phyloP scores from a whole-genome alignment of 2,113 vertebrate species.

The Lampris megalopsis region DNA sequence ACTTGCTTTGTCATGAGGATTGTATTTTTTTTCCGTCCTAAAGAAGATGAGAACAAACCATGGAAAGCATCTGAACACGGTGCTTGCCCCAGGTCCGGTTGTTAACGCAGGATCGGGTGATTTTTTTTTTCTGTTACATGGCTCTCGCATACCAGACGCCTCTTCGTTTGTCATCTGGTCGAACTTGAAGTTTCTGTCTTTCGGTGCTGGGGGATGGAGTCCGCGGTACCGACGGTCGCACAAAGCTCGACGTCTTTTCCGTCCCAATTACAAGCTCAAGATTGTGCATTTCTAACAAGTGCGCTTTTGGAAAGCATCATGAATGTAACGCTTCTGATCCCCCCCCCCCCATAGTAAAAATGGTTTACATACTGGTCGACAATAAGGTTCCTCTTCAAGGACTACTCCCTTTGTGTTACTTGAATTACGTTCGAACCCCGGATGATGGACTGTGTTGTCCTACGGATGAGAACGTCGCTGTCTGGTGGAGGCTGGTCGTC shows the following conservation, averaged over 20 bases:
- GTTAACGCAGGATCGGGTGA: slow-evolving; percentile 5
- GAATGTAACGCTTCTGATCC: slow-evolving; percentile 76
- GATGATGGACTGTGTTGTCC: background rate
- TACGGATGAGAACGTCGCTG: slow-evolving; percentile 17
- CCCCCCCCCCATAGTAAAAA: slow-evolving; percentile 9
- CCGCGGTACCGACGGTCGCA: slow-evolving; percentile 16
- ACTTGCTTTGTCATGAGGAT: slow-evolving; percentile 3
- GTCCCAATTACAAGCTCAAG: slow-evolving; percentile 40
- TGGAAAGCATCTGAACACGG: slow-evolving; percentile 5
- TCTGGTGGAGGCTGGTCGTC: background rate
- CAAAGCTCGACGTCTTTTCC: slow-evolving; percentile 52
- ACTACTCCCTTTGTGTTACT: slow-evolving; percentile 2
- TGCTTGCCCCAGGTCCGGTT: slow-evolving; percentile 7
- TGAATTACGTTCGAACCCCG: slow-evolving; percentile 5
- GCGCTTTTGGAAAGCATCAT: slow-evolving; percentile 75
- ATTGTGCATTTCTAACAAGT: slow-evolving; percentile 75
- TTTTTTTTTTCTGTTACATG: background rate
- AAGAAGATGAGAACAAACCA: slow-evolving; percentile 12
- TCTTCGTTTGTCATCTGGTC: slow-evolving; percentile 11
- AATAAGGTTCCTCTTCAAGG: slow-evolving; percentile 9
- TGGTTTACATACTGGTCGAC: slow-evolving; percentile 7
- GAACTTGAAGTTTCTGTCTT: background rate
- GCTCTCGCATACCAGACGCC: background rate
- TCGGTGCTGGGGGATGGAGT: background rate
- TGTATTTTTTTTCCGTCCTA: slow-evolving; percentile 8